Evolutionary conservation across 2,888 invertebrate species (phyloP).

Genomic region (Drosophila sordidapex): DNA sequence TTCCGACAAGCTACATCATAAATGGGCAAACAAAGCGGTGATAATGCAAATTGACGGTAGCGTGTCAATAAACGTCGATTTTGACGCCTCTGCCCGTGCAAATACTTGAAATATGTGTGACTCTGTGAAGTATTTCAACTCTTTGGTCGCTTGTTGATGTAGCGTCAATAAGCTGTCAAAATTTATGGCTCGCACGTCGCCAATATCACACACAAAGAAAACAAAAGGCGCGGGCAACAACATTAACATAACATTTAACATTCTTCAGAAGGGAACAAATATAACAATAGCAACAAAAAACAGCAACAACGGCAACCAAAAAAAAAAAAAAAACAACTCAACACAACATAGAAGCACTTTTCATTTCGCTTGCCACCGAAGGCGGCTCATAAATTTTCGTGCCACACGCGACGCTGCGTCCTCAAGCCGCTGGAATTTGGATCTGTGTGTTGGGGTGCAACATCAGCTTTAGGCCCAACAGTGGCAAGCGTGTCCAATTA

Average conservation of each 20-base stretch:
- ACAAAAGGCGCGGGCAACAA: conserved; percentile 61
- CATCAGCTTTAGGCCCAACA: conserved; percentile 34
- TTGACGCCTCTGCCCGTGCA: conserved; percentile 44
- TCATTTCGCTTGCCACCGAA: conserved; percentile 42
- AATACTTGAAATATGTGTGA: conserved; percentile 43
- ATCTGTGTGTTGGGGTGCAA: conserved; percentile 40
- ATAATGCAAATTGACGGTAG: conserved; percentile 60
- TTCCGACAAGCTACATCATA: conserved; percentile 7
- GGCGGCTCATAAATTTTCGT: conserved; percentile 72
- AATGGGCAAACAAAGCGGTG: conserved; percentile 28
- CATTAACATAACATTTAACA: conserved; percentile 59
- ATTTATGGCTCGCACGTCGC: conserved; percentile 71
- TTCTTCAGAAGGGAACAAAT: conserved; percentile 19
- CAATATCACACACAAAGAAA: conserved; percentile 52
- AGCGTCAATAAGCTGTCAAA: conserved; percentile 79
- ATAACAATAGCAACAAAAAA: background rate
- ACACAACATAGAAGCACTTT: conserved; percentile 72
- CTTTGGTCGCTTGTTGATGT: conserved; percentile 45
- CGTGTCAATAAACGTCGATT: conserved; percentile 63
- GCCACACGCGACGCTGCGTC: conserved; percentile 74
- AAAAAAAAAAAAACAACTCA: background rate
- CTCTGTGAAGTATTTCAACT: conserved; percentile 22
- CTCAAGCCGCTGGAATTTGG: conserved; percentile 20
- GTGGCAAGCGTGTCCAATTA: conserved; percentile 82
- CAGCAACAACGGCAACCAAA: background rate